Base-by-base conservation (phyloP, 1,140 invertebrate genomes). In the Drosophila orosa region DNA sequence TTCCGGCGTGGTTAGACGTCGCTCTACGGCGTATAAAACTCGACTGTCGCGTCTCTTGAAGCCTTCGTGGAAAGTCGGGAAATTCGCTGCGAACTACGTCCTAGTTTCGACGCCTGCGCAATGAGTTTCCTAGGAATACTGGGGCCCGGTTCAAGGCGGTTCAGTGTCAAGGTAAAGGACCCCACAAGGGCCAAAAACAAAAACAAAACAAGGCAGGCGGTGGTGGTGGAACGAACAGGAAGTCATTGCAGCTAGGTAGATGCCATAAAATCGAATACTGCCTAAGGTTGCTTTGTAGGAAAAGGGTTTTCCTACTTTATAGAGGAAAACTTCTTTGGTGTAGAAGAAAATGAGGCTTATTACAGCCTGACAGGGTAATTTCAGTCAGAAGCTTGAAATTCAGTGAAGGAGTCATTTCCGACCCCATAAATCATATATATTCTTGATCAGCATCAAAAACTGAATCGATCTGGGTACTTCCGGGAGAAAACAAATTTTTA, bases 121-220 rank as follows among this genome's bases (percentile, higher is more conserved):
- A 9, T 57, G 22, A 2, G 7, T n/a, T 15, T 9, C 9, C 5
- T 15, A 10, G 10, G 19, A 61, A 82, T 66, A 66, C 35, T 9
- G 75, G 59, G 58, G 42, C 59, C 50, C n/a, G 40, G 40, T 74
- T 67, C 72, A 62, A 44, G 42, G 56, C 68, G 35, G 58, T 82
- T 86, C 78, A 87, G 65, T 87, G 74, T 82, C 82, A 87, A 87
- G 82, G 78, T 75, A 87, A 81, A 61, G 56, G 65, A 75, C 68
- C 47, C 42, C 33, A 29, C 24, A 35, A 59, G n/a, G 19, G 27
- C 39, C 39, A 50, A 25, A 22, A 35, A 24, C 22, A 54, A 27
- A 27, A 54, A 25, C 29, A 67, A 29, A 56, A 40, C 24, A 39
- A 40, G 13, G 27, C 19, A 35, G 13, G 7, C 48, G 31, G 50